A percentile compares a stretch with the other conserved stretches of the same genome.
phyloP scores from a whole-genome alignment of 1,140 invertebrate genomes.

The Calliopsis andreniformis region DNA sequence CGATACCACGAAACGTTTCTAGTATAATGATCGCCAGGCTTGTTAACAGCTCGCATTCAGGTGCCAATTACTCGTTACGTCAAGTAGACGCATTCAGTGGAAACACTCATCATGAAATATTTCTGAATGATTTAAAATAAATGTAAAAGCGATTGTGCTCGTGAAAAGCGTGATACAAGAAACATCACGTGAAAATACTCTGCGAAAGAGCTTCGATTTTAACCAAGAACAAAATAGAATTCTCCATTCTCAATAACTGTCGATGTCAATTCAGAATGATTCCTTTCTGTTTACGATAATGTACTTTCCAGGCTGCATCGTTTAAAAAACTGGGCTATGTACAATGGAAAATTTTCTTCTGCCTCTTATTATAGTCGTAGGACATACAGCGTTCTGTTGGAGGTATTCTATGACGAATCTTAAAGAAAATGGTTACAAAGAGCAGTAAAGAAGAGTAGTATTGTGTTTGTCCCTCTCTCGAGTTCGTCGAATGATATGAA shows the following conservation, averaged over 20 bases:
- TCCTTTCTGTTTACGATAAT: background rate
- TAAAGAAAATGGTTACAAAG: too few relatives aligned
- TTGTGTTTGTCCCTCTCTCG: too few relatives aligned
- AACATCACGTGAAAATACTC: background rate
- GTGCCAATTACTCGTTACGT: constrained; percentile 78
- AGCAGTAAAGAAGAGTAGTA: too few relatives aligned
- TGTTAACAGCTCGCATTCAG: constrained; percentile 46
- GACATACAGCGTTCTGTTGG: too few relatives aligned
- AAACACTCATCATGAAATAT: background rate
- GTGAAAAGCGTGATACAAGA: background rate
- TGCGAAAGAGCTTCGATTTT: background rate
- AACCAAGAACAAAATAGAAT: background rate
- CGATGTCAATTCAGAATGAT: constrained; percentile 4
- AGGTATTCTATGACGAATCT: too few relatives aligned
- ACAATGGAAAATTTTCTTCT: background rate
- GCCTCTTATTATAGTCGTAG: too few relatives aligned
- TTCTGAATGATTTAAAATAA: background rate
- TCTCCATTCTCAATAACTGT: background rate
- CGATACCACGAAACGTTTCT: background rate
- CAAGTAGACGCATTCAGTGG: constrained; percentile 70
- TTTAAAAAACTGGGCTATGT: background rate
- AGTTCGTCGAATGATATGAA: too few relatives aligned
- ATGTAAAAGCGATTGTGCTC: background rate
- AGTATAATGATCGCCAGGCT: constrained; percentile 11
- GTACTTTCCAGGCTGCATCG: background rate